Evolutionary conservation across 2,113 vertebrate species (phyloP), one percentile per base, ranked within the genome.

Genomic region (Prolemur simus): DNA sequence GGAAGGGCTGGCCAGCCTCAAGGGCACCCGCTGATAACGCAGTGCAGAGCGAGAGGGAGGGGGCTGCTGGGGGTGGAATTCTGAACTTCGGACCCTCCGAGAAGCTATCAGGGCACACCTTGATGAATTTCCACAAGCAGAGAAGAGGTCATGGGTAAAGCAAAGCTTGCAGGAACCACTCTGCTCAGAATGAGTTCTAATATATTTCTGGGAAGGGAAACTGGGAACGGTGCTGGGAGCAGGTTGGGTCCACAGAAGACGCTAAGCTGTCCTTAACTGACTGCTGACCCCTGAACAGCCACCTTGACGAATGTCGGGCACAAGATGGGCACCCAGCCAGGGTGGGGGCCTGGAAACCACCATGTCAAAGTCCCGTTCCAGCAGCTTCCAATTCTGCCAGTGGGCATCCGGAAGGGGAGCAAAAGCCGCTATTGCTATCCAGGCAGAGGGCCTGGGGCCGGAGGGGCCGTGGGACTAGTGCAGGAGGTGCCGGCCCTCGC

Each of bases 21-120:
- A 85, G 42, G 25, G 52, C 34, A 2, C 1, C 0, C 0, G 6
- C 42, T 11, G 13, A 78, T 7, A 37, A 21, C 32, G 0, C 2
- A 0, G 8, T 0, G 25, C 74, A n/a, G 17, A 17, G 14, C 2
- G 32, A 56, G 1, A 23, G 63, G 42, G 76, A 27, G 6, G 11
- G 39, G 20, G 47, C 32, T 6, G 17, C 42, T 29, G 27, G 37
- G 8, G 32, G 3, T 2, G 37, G 29, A n/a, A 39, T 69, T 68
- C n/a, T 84, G 60, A 74, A 71, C 49, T 14, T 37, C 2, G 0
- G 18, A 2, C 42, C 18, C 10, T 10, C 37, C 3, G 56, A 68
- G 69, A 66, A 80, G 12, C 6, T 71, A 45, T 8, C 4, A 37
- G 66, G 86, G 39, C 45, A 37, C 4, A 25, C 52, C 15, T 64